Evolutionary conservation across 2,888 invertebrate genomes (phyloP), one percentile per base, ranked within the genome.

Genomic region (Sepioteuthis lessoniana): DNA sequence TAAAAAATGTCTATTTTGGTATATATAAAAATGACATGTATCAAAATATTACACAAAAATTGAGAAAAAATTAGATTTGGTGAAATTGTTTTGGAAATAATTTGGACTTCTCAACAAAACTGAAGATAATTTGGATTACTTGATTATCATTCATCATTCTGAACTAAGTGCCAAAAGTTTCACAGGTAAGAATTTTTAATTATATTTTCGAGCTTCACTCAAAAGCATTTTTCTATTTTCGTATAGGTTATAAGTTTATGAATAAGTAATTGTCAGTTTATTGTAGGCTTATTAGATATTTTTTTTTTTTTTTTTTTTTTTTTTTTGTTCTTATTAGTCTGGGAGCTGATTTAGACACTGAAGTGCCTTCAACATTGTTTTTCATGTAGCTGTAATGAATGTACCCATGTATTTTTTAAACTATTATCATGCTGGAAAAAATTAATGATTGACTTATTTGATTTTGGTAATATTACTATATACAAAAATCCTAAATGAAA

Each of bases 81-180:
- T 60, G 5, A 76, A 76, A n/a, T 76, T 76, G 76, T 76, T 16
- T 76, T 76, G n/a, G n/a, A 76, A 76, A 35, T 60, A 8, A 1
- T 60, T 76, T 35, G 76, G 76, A 76, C 76, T 76, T 76, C 76
- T 76, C n/a, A 76, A 76, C n/a, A 76, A 76, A 76, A 76, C 76
- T 35, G 76, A 76, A 76, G n/a, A 76, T 76, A 35, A 76, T 76
- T 76, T 76, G 76, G 76, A 76, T 76, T n/a, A 16, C 16, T 76
- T 76, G n/a, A 10, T 76, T 76, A n/a, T 76, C 76, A 76, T 76
- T n/a, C 76, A 76, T 76, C 76, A 76, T 76, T 76, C 76, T 76
- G 76, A 76, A 76, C n/a, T 76, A 76, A 76, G 10, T 76, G n/a
- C n/a, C 76, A 55, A 55, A 55, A 21, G 21, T 28, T 55, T 55